Evolutionary conservation across 2,113 vertebrate species (phyloP).

Genomic region (Probosciger aterrimus): DNA sequence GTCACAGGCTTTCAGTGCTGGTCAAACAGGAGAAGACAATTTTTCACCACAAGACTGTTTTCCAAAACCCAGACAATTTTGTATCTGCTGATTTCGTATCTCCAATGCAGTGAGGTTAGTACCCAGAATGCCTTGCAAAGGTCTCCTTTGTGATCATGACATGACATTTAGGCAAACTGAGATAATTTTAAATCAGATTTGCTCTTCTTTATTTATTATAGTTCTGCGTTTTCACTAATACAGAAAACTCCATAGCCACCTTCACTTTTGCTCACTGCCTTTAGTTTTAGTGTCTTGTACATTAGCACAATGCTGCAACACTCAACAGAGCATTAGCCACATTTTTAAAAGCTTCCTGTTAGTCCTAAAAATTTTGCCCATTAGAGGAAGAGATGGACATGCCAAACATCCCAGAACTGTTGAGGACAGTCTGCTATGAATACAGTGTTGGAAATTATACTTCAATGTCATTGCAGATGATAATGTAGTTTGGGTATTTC

Average conservation of each 20-base stretch:
- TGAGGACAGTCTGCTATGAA: not conserved
- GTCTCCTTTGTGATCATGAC: rapidly evolving
- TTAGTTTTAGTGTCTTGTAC: not conserved
- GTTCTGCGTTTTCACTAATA: not conserved
- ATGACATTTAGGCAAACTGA: not conserved
- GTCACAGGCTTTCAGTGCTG: not conserved
- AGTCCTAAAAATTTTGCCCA: not conserved
- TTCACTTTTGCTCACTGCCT: not conserved
- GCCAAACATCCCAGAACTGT: not conserved
- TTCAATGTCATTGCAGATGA: not conserved
- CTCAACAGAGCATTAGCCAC: not conserved
- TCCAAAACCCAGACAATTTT: not conserved
- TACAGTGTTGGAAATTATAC: not conserved
- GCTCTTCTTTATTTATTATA: not conserved
- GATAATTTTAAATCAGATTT: not conserved
- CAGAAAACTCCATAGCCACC: not conserved
- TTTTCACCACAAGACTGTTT: not conserved
- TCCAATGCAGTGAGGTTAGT: not conserved
- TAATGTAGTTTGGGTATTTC: not conserved
- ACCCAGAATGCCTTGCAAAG: not conserved
- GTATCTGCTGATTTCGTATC: not conserved
- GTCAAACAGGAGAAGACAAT: not conserved
- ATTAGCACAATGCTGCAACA: not conserved
- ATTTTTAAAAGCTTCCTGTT: not conserved
- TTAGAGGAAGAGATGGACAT: not conserved